Percentiles rank a stretch among this genome's conserved stretches.
Conservation (phyloP, 2,888 invertebrate species). For the Tholera decimalis region DNA sequence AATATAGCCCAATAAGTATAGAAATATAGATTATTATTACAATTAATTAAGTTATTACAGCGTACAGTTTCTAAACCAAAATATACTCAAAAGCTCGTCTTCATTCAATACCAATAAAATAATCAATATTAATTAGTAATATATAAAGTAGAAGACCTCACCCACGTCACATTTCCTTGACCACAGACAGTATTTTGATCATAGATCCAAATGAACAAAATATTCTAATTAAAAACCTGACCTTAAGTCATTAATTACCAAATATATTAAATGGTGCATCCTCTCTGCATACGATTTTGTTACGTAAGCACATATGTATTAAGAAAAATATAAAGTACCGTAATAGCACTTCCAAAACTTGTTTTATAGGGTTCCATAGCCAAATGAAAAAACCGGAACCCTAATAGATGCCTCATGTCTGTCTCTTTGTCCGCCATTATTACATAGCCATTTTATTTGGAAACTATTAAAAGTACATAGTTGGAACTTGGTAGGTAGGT, state of each 20-base stretch:
- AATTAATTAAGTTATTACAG: neutral
- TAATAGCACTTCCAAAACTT: neutral
- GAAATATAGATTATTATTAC: no score
- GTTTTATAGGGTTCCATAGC: no score
- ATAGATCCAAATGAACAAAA: neutral
- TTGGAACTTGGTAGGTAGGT: no score
- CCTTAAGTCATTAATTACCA: neutral
- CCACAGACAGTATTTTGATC: constrained; percentile 5
- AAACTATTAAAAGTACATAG: no score
- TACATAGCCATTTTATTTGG: no score
- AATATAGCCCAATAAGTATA: no score
- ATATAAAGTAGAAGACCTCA: neutral
- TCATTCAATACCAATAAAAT: neutral
- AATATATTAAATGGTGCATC: neutral
- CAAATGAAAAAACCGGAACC: no score
- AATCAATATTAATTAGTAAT: constrained; percentile 18
- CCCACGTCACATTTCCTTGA: constrained; percentile 17
- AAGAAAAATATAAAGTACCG: no score
- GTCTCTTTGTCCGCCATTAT: no score
- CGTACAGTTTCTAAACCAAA: neutral
- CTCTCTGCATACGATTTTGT: neutral
- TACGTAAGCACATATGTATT: no score
- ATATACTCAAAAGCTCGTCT: neutral
- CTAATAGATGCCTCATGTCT: no score
- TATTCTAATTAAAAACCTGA: neutral